A percentile compares a stretch with the other conserved stretches of the same genome.
phyloP scores from a whole-genome alignment of 53 echinoderm and acorn worm genomes.

The Patiria pectinifera region DNA sequence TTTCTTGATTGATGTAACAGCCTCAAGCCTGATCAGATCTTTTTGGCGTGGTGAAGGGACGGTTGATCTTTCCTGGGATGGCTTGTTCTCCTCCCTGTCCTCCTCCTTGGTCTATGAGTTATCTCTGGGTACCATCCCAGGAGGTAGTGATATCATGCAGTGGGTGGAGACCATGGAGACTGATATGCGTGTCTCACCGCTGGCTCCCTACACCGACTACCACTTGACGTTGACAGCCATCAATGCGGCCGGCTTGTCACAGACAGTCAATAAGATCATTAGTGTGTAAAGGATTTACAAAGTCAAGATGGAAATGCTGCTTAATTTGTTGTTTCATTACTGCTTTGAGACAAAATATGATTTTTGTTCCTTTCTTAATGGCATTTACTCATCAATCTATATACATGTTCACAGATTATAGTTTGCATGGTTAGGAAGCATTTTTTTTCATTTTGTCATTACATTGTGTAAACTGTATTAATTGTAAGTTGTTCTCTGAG shows the following conservation, averaged over 20 bases:
- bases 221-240: conserved; percentile 59
- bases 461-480: too few relatives aligned
- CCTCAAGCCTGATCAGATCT: background rate
- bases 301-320: too few relatives aligned
- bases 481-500: too few relatives aligned
- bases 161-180: conserved; percentile 60
- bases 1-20: background rate
- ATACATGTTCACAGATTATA: too few relatives aligned
- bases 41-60: conserved; percentile 28
- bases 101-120: conserved; percentile 29
- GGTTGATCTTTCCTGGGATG: conserved; percentile 3
- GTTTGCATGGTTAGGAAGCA: too few relatives aligned
- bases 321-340: too few relatives aligned
- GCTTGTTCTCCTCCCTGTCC: background rate
- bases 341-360: too few relatives aligned
- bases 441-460: too few relatives aligned
- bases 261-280: conserved; percentile 36
- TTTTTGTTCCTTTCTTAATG: too few relatives aligned
- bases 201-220: conserved; percentile 39
- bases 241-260: conserved; percentile 46
- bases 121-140: conserved; percentile 22
- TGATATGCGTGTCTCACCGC: conserved; percentile 16
- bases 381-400: too few relatives aligned
- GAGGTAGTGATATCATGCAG: conserved; percentile 51
- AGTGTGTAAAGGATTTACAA: too few relatives aligned